Base-by-base conservation (phyloP, 2,888 invertebrate species). In the Parnassius smintheus region DNA sequence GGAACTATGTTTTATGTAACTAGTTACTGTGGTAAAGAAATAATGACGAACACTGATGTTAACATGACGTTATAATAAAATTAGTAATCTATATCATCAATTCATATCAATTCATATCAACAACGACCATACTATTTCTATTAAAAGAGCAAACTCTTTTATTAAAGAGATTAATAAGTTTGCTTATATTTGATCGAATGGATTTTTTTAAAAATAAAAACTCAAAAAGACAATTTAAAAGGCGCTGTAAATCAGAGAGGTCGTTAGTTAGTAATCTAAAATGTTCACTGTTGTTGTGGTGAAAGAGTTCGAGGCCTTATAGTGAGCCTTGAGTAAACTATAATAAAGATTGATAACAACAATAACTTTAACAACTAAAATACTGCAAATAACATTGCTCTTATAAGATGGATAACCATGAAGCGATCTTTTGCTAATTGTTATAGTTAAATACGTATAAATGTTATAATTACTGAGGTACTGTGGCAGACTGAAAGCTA, bases 391-490 rank as follows among this genome's bases (percentile, higher is more conserved):
- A 61, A 61, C 53, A 65, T 63, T 52, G 59, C 2, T 59, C 46
- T 56, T 52, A 42, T 49, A 52, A 51, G 52, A 13, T 46, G 64
- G 12, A 53, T 42, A 46, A 53, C 50, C 57, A 42, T 45, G 53
- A 41, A 55, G 61, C 60, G 57, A 54, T 64, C 77, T 80, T 81
- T 78, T 56, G 62, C 62, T 56, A 44, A 59, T n/a, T 42, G 59
- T 60, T 64, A 63, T 50, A 75, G 73, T 76, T 76, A 65, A 76
- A 78, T 81, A 75, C 64, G 75, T 76, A 75, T 79, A 79, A 81
- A 70, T 70, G 69, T 81, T 88, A 87, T 84, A 78, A 81, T 77
- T 84, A 88, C 72, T 90, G 91, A 91, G 91, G 91, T 91, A 91
- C 76, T 87, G 75, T 88, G 90, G 88, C 84, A 79, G 85, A 83